Percentiles rank a stretch among this genome's conserved stretches.
Conservation (phyloP, 2,888 invertebrate genomes). For the Cotesia congregata region DNA sequence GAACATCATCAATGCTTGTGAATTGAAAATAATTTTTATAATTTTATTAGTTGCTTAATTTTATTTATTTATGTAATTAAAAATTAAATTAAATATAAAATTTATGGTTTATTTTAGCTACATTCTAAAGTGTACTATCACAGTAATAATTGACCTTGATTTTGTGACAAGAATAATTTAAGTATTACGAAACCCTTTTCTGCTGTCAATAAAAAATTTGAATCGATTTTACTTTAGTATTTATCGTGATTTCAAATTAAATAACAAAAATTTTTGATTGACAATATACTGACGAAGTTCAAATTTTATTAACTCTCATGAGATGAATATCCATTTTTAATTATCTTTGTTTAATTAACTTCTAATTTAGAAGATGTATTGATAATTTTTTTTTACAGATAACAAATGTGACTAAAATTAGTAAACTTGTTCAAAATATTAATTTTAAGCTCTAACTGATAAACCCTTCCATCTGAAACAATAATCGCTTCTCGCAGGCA, state of each 20-base stretch:
- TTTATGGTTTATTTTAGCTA: background rate
- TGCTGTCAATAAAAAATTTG: background rate
- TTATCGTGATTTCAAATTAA: background rate
- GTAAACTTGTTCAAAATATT: background rate
- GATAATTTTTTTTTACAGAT: background rate
- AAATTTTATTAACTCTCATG: background rate
- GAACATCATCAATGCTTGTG: background rate
- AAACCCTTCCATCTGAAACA: background rate
- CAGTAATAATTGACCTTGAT: slow-evolving; percentile 54
- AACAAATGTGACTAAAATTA: background rate
- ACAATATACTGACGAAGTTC: background rate
- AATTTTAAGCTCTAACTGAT: background rate
- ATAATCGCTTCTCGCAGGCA: background rate
- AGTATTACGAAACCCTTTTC: background rate
- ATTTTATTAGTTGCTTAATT: slow-evolving; percentile 3
- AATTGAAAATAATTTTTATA: slow-evolving; percentile 1
- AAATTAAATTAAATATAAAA: background rate
- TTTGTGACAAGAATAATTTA: slow-evolving; percentile 48
- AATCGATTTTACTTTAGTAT: background rate
- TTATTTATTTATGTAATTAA: background rate
- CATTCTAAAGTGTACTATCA: slow-evolving; percentile 44
- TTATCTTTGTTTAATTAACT: background rate
- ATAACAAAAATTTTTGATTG: background rate
- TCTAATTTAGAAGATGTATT: background rate
- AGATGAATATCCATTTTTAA: background rate